Evolutionary conservation across 1,140 invertebrate genomes (phyloP).

Genomic region (Pogonognathellus flavescens): DNA sequence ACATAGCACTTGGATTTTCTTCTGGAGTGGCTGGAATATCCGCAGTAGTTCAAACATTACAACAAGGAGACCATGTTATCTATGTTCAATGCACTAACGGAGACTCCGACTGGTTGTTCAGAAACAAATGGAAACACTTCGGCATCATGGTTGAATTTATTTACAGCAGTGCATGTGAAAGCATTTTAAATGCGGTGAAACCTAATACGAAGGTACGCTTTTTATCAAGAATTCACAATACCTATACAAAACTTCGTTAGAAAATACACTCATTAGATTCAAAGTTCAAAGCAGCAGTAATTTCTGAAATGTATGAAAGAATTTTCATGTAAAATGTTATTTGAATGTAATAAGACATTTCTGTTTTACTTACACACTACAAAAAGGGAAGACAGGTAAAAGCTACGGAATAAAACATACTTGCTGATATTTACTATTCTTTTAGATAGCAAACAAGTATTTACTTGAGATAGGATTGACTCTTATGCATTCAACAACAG

Average conservation of each 20-base stretch:
- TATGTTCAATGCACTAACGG: slow-evolving; percentile 96
- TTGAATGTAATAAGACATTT: too few relatives aligned
- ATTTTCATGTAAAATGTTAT: too few relatives aligned
- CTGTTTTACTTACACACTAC: too few relatives aligned
- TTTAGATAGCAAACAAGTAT: too few relatives aligned
- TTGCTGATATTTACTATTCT: too few relatives aligned
- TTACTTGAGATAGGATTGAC: too few relatives aligned
- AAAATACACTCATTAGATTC: too few relatives aligned
- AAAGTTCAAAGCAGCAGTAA: too few relatives aligned
- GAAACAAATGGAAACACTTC: slow-evolving; percentile 65
- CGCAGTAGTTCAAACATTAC: slow-evolving; percentile 81
- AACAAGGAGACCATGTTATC: slow-evolving; percentile 90
- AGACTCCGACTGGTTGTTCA: slow-evolving; percentile 72
- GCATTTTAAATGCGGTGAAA: slow-evolving; percentile 57
- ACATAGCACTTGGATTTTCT: slow-evolving; percentile 80
- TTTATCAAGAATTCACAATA: slow-evolving; percentile 62
- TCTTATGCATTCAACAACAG: too few relatives aligned
- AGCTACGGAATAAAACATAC: too few relatives aligned
- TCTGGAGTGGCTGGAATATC: slow-evolving; percentile 91
- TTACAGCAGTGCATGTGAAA: slow-evolving; percentile 56
- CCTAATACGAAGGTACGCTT: slow-evolving; percentile 58
- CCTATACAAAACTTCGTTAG: slow-evolving; percentile 71
- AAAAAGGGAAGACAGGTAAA: too few relatives aligned
- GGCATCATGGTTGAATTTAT: slow-evolving; percentile 64
- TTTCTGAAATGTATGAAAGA: too few relatives aligned